phyloP scores from a whole-genome alignment of 2,113 vertebrate genomes.

The Sterrhoptilus dennistouni region DNA sequence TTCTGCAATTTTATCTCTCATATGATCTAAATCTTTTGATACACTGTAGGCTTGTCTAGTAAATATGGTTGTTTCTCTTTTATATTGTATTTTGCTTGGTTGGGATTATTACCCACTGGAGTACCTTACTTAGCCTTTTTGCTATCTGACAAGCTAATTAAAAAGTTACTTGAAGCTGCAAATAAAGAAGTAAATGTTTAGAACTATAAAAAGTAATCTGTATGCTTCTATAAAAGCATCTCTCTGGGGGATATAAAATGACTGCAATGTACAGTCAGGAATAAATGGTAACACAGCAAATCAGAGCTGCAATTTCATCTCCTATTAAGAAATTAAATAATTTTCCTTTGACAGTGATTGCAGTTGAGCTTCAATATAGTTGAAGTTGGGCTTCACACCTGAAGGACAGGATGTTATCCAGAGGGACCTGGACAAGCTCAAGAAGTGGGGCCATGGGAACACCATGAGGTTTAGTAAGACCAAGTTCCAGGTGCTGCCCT shows the following conservation, averaged over 20 bases:
- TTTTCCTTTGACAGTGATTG: constrained; percentile 3
- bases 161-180: not conserved
- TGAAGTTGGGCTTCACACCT: not conserved
- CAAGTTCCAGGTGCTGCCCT: not conserved
- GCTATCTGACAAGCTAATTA: not conserved
- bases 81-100: not conserved
- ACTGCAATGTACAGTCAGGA: not conserved
- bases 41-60: not conserved
- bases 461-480: too few species aligned
- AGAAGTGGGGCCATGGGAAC: not conserved
- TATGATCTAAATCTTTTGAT: not conserved
- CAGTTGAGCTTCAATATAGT: not conserved
- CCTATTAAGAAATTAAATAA: constrained; percentile 13
- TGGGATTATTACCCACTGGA: not conserved
- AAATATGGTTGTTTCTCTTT: not conserved
- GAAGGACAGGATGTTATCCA: not conserved
- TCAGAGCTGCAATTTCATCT: not conserved
- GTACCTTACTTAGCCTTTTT: not conserved
- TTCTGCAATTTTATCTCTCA: not conserved
- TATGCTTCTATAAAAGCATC: not conserved
- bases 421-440: not conserved
- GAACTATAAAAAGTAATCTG: not conserved
- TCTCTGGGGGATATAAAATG: not conserved
- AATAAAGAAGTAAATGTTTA: not conserved
- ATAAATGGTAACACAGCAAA: constrained; percentile 30